Evolutionary conservation across 1,140 invertebrate genomes (phyloP), one percentile per base, ranked within the genome.

Genomic region (Drosophila kepulauana): DNA sequence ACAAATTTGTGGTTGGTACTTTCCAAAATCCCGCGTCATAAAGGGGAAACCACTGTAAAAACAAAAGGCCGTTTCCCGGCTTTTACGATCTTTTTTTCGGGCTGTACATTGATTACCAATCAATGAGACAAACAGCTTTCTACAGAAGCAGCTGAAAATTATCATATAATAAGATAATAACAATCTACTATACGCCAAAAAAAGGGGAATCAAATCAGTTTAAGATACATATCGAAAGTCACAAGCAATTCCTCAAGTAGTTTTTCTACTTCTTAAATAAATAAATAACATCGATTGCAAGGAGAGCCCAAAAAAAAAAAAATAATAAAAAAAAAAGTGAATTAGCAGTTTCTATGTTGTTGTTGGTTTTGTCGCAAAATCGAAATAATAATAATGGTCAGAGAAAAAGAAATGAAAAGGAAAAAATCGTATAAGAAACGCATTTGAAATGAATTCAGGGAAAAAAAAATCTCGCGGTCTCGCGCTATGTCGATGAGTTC

Each of bases 401-500:
- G 35, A 56, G 57, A 73, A 56, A 67, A 68, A 56, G 57, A 73
- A 56, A 67, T 64, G 51, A 68, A 66, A 57, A 61, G 45, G 63
- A 52, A 51, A 72, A 72, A 78, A 56, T 16, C 28, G 28, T 68
- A 79, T 71, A 41, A 54, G 45, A 69, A 69, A 68, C 67, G 63
- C 76, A 79, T 76, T 79, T 70, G 72, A 72, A 82, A 77, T 79
- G 63, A 52, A 77, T 84, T 84, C 73, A 64, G 63, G 54, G 81
- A 46, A 69, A 57, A 20, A 20, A 25, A 45, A 69, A 38, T 38
- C 10, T 8, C 33, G 56, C 48, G 52, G 1, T 38, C 35, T 25
- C 20, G 20, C 20, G 35, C 7, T 38, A 7, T 38, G 35, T 38
- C 8, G 35, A 38, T 38, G 35, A 38, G 35, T 67, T 52, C 48